Evolutionary conservation across 2,113 vertebrate genomes (phyloP).

Genomic region (Corythoichthys intestinalis): DNA sequence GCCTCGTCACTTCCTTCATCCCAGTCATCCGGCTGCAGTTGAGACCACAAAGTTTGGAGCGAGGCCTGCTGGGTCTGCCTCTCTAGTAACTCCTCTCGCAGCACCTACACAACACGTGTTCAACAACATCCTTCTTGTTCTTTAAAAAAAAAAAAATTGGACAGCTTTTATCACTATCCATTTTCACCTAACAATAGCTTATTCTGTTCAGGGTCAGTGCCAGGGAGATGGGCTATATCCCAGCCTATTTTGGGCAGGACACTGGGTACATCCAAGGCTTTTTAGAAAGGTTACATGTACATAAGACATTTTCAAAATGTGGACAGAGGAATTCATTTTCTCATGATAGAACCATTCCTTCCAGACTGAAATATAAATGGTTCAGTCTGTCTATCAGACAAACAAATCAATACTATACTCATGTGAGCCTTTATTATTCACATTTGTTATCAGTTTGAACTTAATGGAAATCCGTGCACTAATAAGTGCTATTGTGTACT

Average conservation of each 20-base stretch:
- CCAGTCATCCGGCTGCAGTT: slow-evolving; percentile 72
- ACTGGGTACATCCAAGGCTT: neutral
- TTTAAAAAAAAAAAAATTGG: neutral
- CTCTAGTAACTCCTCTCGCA: slow-evolving; percentile 79
- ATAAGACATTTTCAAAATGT: neutral
- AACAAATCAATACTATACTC: neutral
- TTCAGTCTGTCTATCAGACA: neutral
- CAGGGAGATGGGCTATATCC: neutral
- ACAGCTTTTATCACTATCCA: too few relatives aligned
- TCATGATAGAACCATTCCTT: neutral
- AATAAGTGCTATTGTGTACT: neutral
- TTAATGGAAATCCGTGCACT: neutral
- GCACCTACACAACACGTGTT: slow-evolving; percentile 63
- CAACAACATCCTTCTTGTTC: neutral
- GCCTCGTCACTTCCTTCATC: slow-evolving; percentile 75
- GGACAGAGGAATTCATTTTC: neutral
- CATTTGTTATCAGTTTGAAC: neutral
- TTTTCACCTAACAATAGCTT: too few relatives aligned
- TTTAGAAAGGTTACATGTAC: neutral
- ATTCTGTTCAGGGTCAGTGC: too few relatives aligned
- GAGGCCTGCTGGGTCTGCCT: slow-evolving; percentile 70
- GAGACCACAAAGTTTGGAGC: slow-evolving; percentile 79
- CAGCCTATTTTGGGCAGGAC: too few relatives aligned
- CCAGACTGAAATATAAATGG: neutral
- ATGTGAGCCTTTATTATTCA: neutral